Evolutionary conservation across 2,888 invertebrate genomes (phyloP), one percentile per base, ranked within the genome.

Genomic region (Hirtodrosophila histrioides): DNA sequence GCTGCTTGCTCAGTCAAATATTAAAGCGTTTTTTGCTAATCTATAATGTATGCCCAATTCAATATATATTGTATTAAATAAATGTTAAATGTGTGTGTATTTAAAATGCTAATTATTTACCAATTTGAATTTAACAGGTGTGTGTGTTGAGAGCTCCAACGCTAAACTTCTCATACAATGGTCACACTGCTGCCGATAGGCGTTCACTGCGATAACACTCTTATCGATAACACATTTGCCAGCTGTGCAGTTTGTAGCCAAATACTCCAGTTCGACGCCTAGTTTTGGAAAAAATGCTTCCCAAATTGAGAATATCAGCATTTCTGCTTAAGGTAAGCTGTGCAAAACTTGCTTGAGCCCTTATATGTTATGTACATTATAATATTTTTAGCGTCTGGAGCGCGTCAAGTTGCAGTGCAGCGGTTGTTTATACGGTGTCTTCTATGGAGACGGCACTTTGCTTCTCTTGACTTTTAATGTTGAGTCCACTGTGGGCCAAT

Each of bases 381-480:
- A 6, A 41, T 36, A 17, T 10, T 72, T 78, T 10, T 66, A 96
- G 96, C 94, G 95, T 86, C 91, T 96, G 86, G 93, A 94, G 86
- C 93, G 93, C 75, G 92, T 94, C 76, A 93, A 94, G 88, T 93
- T 94, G 68, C 92, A 93, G 84, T 93, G 93, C 87, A 94, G 93
- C 89, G 96, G 96, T 78, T 94, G 95, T 90, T 92, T 96, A 24
- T 96, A 94, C 90, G 96, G 96, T 39, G 93, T 95, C 37, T 94
- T 96, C 92, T 94, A 94, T 90, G 94, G 95, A 86, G 94, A 96
- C 88, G 94, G 95, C 60, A 94, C 94, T 33, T 91, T 95, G 57
- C 92, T 95, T 33, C 93, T 96, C 54, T 91, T 96, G 70, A 95
- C 95, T 49, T 93, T 95, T 78, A 94, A 94, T 88, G 91, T 95